Evolutionary conservation across 2,888 invertebrate species (phyloP), one percentile per base, ranked within the genome.

Genomic region (Hanleya hanleyi): DNA sequence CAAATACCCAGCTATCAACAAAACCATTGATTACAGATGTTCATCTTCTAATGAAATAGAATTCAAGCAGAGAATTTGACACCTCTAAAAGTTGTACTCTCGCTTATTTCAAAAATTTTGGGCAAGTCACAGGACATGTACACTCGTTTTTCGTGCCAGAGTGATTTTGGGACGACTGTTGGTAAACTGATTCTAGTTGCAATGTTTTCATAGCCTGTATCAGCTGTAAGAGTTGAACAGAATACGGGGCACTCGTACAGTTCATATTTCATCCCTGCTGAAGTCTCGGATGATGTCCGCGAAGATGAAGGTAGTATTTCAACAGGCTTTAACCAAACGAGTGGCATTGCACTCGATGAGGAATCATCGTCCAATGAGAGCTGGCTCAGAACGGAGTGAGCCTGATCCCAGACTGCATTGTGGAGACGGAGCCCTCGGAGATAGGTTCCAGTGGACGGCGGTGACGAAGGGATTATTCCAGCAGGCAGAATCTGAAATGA

Each of bases 361-460:
- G 67, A 62, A 26, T 76, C 73, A 68, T 85, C 83, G 0, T 82
- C 73, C 29, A 76, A 74, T n/a, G n/a, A n/a, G 15, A 77, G 77
- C 50, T 81, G 81, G 71, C 80, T 83, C 18, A 88, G 75, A 26
- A 81, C 76, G 0, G 78, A 76, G 26, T 79, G 66, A 1, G 79
- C 79, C 6, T 76, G 77, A 74, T 88, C 87, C 89, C 89, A 89
- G 33, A 82, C 76, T 61, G 88, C 88, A 78, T 88, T 86, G 76
- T 86, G 81, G 12, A 89, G 81, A 32, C 75, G 73, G 33, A 89
- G 76, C 7, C 85, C 83, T 7, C 79, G 78, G 35, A 89, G 74
- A 68, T 86, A 88, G 1, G 84, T 81, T 5, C 89, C 89, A 70
- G 80, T 77, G 32, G 77, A 69, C 29, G 88, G 85, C 36, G 86